Evolutionary conservation across 1,140 invertebrate species (phyloP).

Genomic region (Pseudomyrmex gracilis): DNA sequence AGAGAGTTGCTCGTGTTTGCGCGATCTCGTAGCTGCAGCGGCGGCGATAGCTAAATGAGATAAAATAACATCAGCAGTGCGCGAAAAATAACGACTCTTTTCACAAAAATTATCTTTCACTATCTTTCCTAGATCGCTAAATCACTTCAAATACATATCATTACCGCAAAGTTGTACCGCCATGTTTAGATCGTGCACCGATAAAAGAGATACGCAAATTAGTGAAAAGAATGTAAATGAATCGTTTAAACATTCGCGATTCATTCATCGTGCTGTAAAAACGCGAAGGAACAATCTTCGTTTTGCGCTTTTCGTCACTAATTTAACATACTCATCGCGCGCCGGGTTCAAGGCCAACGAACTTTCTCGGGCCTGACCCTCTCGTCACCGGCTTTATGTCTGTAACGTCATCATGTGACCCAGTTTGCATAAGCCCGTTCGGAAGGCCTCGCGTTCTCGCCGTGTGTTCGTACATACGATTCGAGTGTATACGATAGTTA

Average conservation of each 20-base stretch:
- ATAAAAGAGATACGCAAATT: slow-evolving; percentile 47
- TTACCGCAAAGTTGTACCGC: slow-evolving; percentile 22
- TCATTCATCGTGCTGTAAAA: slow-evolving; percentile 11
- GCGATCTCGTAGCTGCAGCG: background rate
- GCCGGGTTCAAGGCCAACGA: slow-evolving; percentile 56
- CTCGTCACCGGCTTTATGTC: slow-evolving; percentile 13
- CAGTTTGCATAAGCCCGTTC: slow-evolving; percentile 42
- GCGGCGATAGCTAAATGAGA: background rate
- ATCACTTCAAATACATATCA: slow-evolving; percentile 39
- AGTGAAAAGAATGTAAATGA: slow-evolving; percentile 57
- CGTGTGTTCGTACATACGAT: background rate
- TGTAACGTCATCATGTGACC: slow-evolving; percentile 56
- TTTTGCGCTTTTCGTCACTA: background rate
- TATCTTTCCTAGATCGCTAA: background rate
- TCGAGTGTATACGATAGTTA: slow-evolving; percentile 12
- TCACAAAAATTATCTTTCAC: slow-evolving; percentile 7
- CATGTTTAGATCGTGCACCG: slow-evolving; percentile 13
- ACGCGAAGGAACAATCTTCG: slow-evolving; percentile 15
- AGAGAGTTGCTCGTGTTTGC: background rate
- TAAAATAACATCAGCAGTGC: background rate
- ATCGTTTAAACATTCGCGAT: slow-evolving; percentile 48
- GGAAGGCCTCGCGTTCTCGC: background rate
- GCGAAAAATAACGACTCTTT: slow-evolving; percentile 22
- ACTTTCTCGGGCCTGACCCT: slow-evolving; percentile 32
- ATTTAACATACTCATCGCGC: slow-evolving; percentile 7